Percentiles rank a stretch among this genome's conserved stretches.
phyloP scores from a whole-genome alignment of 2,888 invertebrate species.

The Gymnocheta viridis region DNA sequence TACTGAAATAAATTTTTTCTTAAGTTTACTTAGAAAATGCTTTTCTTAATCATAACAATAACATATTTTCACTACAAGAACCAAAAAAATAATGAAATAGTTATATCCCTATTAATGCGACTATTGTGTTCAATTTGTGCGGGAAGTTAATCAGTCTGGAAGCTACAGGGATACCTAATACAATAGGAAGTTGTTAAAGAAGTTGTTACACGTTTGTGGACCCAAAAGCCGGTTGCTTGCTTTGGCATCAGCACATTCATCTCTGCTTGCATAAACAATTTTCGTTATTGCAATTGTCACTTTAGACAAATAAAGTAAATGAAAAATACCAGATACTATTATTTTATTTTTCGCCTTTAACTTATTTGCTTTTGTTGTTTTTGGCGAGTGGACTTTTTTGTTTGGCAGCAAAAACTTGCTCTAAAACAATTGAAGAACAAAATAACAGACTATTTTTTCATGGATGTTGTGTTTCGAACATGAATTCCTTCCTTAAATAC shows the following conservation, averaged over 20 bases:
- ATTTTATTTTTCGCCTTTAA: constrained; percentile 26
- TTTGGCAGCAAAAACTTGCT: constrained; percentile 31
- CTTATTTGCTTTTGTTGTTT: constrained; percentile 37
- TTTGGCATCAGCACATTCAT: constrained; percentile 47
- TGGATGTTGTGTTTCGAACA: constrained; percentile 35
- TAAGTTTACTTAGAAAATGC: no score
- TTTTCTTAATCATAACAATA: no score
- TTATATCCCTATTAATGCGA: not conserved
- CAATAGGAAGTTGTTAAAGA: constrained; percentile 17
- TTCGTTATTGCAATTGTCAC: constrained; percentile 65
- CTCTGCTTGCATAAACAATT: constrained; percentile 42
- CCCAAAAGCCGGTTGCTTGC: not conserved
- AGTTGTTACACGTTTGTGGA: constrained; percentile 7
- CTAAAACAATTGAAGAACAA: constrained; percentile 15
- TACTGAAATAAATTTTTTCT: no score
- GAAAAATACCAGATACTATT: constrained; percentile 53
- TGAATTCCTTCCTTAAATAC: constrained; percentile 43
- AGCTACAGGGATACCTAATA: constrained; percentile 4
- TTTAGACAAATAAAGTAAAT: constrained; percentile 67
- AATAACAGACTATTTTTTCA: constrained; percentile 15
- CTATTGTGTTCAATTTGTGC: not conserved
- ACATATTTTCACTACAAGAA: no score
- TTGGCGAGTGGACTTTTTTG: constrained; percentile 23
- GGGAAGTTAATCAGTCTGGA: constrained; percentile 27
- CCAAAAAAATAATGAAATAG: no score